Percentiles rank a stretch among this genome's conserved stretches.
phyloP scores from a whole-genome alignment of 2,113 vertebrate species.

The Thalassarche chlororhynchos region DNA sequence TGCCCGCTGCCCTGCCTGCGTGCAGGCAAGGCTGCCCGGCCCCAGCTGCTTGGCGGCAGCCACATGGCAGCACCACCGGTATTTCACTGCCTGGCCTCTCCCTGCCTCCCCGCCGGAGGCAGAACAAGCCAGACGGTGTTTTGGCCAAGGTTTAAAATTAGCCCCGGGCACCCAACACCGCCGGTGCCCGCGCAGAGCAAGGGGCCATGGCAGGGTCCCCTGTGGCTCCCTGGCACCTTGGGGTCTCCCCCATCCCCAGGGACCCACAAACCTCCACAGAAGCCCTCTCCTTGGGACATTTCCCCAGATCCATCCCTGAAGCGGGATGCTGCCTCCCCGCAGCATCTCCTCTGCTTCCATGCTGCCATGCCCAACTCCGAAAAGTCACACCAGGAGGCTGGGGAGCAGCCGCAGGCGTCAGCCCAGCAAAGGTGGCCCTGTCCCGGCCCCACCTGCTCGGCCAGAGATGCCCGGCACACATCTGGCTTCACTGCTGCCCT shows the following conservation, averaged over 20 bases:
- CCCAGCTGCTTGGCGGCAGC: not conserved
- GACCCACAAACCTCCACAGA: not conserved
- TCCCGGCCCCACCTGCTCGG: not conserved
- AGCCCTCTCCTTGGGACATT: not conserved
- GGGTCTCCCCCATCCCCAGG: not conserved
- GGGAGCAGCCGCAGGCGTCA: not conserved
- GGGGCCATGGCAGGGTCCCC: not conserved
- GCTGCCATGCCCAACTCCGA: not conserved
- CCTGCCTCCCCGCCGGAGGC: not conserved
- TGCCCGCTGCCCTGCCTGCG: not conserved
- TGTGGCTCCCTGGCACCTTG: not conserved
- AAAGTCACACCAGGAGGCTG: not conserved
- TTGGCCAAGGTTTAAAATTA: not conserved
- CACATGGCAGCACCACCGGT: not conserved
- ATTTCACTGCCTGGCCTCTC: not conserved
- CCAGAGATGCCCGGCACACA: rapidly evolving
- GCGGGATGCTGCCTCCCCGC: not conserved
- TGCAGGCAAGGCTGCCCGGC: not conserved
- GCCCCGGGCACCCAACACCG: not conserved
- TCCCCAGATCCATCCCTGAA: not conserved
- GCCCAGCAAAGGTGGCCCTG: not conserved
- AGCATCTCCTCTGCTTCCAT: not conserved
- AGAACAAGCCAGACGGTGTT: not conserved
- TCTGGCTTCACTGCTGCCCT: not conserved
- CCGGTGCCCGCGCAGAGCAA: rapidly evolving